These are phyloP conservation scores for Oppia nitens DNA, from an alignment of 1,140 invertebrate species.

Conservation along the genomic window DNA sequence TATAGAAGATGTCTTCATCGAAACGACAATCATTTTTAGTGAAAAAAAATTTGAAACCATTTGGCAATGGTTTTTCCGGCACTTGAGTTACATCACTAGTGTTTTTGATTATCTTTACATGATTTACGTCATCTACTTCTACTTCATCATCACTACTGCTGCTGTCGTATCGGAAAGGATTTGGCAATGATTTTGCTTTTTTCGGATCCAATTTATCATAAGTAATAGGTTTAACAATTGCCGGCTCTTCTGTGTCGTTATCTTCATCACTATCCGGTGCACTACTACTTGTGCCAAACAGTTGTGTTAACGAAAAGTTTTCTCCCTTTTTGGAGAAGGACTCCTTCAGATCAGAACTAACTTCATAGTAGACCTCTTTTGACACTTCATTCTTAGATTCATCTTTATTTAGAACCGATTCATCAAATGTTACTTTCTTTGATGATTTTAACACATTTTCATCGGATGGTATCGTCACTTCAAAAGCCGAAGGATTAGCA, in stretches of 20 bases:
- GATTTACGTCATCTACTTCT: background rate
- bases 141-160: conserved; percentile 9
- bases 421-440: background rate
- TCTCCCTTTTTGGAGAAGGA: background rate
- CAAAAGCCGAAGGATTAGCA: background rate
- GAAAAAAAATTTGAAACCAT: background rate
- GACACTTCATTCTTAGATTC: background rate
- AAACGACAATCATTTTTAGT: background rate
- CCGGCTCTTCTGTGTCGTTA: background rate
- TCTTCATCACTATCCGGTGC: background rate
- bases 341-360: conserved; percentile 6
- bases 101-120: background rate
- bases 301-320: conserved; percentile 1
- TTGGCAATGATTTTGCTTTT: conserved; percentile 5
- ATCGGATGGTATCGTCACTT: background rate
- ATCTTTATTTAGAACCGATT: background rate
- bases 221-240: background rate
- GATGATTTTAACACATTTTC: background rate
- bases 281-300: background rate
- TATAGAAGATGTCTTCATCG: background rate
- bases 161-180: conserved; percentile 14
- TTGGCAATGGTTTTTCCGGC: too few relatives aligned
- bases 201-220: conserved; percentile 2
- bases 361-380: conserved; percentile 8
- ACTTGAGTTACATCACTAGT: background rate